Evolutionary conservation across 2,797 vertebrate species (phyloP), one percentile per base, ranked within the genome.

Genomic region (Notolepis coatsorum): DNA sequence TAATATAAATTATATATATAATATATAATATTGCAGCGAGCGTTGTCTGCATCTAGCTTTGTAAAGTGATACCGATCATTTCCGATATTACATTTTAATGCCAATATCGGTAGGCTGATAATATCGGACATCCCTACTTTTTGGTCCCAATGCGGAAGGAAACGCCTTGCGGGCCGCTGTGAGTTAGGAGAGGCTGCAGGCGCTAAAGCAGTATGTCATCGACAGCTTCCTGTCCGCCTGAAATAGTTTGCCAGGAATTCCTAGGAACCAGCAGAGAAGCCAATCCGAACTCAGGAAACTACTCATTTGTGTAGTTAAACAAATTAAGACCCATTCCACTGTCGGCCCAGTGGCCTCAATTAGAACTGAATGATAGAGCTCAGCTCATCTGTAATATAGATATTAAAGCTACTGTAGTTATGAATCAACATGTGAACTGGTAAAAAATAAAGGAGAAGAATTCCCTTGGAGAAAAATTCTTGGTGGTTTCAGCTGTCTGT

Each of bases 141-240:
- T n/a, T n/a, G n/a, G n/a, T 21, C 37, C 31, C 24, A 10, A 58
- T 54, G 41, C 50, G 88, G 88, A 90, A 92, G 91, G 88, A 91
- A 91, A 91, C 73, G 58, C 80, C 73, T 78, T 37, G 15, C 50
- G 63, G 63, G 41, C 77, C 63, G 78, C 77, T 85, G 73, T 81
- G 48, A 59, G 37, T 30, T 24, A n/a, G 31, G 30, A 65, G 51
- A 41, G 41, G 46, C 4, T 46, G 35, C 65, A 65, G n/a, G 56
- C 51, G 53, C 47, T 39, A 59, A 37, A 23, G 54, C 53, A 42
- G 51, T 67, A 66, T 66, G 69, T 71, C 51, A 70, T 65, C 17
- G 53, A 41, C 54, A 31, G 43, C 54, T 83, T 91, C 87, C 87
- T 85, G 81, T 25, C 25, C 1, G 49, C 41, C 62, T 54, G 18